A percentile compares a stretch with the other conserved stretches of the same genome.
Evolutionary conservation across 2,113 vertebrate genomes (phyloP).

Genomic region (Myiagra hebetior): DNA sequence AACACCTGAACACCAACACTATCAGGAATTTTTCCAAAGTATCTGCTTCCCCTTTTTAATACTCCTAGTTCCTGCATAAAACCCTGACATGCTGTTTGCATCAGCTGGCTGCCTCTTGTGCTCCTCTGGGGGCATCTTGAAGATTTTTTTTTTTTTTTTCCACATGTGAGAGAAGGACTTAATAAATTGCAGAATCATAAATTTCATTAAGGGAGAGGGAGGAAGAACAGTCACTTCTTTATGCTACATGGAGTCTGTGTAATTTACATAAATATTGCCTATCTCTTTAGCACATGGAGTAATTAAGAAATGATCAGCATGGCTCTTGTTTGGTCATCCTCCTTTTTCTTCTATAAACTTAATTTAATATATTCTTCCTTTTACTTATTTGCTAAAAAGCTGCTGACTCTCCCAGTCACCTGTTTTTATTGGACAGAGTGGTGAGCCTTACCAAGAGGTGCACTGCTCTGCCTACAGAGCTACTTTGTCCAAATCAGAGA

Average conservation of each 20-base stretch:
- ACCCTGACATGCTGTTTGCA: not conserved
- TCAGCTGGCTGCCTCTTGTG: conserved; percentile 28
- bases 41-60: conserved; percentile 21
- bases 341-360: not conserved
- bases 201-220: conserved; percentile 16
- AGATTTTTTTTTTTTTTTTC: conserved; percentile 45
- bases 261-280: conserved; percentile 40
- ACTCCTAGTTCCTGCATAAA: conserved; percentile 3
- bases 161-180: conserved; percentile 56
- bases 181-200: conserved; percentile 63
- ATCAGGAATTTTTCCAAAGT: conserved; percentile 29
- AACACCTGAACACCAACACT: not conserved
- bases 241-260: not conserved
- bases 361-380: not conserved
- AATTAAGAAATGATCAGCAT: not conserved
- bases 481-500: not conserved
- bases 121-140: not conserved
- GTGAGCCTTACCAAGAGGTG: not conserved
- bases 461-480: not conserved
- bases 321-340: not conserved
- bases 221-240: conserved; percentile 37
- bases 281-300: conserved; percentile 33
- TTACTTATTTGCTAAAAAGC: not conserved
- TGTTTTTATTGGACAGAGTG: not conserved
- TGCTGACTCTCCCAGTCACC: not conserved